Conservation (phyloP, 2,797 vertebrate genomes). For the Anabas testudineus region DNA sequence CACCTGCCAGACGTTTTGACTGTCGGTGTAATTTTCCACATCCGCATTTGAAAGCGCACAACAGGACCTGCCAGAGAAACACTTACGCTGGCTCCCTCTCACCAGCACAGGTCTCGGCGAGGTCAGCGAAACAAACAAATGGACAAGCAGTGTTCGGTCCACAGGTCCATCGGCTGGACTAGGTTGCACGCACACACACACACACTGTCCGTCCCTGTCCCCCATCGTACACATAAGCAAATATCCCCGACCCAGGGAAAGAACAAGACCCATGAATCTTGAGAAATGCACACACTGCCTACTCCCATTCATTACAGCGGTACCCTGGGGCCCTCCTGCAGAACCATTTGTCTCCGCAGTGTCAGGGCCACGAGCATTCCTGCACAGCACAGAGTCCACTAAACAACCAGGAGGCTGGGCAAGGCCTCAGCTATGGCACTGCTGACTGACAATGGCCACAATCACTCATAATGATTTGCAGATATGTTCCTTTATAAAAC, state of each 20-base stretch:
- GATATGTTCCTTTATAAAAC: neutral
- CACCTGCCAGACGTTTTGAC: constrained; percentile 69
- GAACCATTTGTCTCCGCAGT: constrained; percentile 68
- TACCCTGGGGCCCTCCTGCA: constrained; percentile 50
- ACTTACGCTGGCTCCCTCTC: constrained; percentile 6
- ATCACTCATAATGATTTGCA: constrained; percentile 23
- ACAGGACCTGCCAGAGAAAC: constrained; percentile 37
- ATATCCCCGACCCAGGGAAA: constrained; percentile 34
- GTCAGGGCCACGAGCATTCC: constrained; percentile 47
- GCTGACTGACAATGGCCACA: constrained; percentile 13
- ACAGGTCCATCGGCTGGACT: constrained; percentile 42
- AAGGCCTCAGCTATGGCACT: constrained; percentile 2
- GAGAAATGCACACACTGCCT: constrained; percentile 48
- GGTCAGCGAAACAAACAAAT: neutral
- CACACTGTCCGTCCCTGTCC: constrained; percentile 29
- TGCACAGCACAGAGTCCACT: constrained; percentile 8
- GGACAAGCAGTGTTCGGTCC: constrained; percentile 34
- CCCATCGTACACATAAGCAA: constrained; percentile 29
- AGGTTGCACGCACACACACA: neutral
- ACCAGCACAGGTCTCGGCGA: neutral
- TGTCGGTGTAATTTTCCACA: constrained; percentile 65
- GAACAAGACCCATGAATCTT: constrained; percentile 65
- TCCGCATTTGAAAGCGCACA: constrained; percentile 46
- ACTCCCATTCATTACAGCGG: constrained; percentile 70
- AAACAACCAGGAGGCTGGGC: constrained; percentile 19